These are phyloP conservation scores for Drosophila lowei DNA, from an alignment of 1,140 invertebrate genomes.

Conservation along the genomic window DNA sequence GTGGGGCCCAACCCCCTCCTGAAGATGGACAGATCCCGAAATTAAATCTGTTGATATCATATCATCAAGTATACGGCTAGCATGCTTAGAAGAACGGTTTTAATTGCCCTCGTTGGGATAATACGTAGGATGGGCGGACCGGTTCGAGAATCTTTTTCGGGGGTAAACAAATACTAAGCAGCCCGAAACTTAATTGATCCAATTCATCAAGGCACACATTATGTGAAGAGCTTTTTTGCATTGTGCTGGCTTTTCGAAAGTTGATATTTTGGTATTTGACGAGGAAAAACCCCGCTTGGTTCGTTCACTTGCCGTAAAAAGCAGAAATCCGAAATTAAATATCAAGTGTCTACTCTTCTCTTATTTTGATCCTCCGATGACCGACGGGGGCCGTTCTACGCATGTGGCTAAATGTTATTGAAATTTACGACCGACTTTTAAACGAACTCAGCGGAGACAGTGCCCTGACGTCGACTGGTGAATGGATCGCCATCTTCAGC, in stretches of 20 bases:
- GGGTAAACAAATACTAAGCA: slow-evolving; percentile 67
- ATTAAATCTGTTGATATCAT: slow-evolving; percentile 40
- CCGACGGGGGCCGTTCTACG: slow-evolving; percentile 23
- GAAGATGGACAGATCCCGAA: slow-evolving; percentile 33
- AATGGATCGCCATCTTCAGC: slow-evolving; percentile 30
- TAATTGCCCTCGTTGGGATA: slow-evolving; percentile 53
- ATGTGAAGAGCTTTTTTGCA: slow-evolving; percentile 31
- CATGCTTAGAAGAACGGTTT: slow-evolving; percentile 46
- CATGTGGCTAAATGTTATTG: slow-evolving; percentile 48
- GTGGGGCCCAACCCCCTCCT: slow-evolving; percentile 7
- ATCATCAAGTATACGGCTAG: neutral
- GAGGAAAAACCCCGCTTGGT: slow-evolving; percentile 60
- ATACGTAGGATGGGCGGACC: slow-evolving; percentile 37
- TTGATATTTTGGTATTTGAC: slow-evolving; percentile 68
- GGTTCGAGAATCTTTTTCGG: slow-evolving; percentile 35
- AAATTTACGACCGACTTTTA: slow-evolving; percentile 62
- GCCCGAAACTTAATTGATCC: slow-evolving; percentile 64
- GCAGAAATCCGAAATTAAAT: slow-evolving; percentile 44
- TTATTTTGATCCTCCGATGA: slow-evolving; percentile 2
- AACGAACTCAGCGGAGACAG: slow-evolving; percentile 6
- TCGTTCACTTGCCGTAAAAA: slow-evolving; percentile 52
- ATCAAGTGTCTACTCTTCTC: slow-evolving; percentile 30
- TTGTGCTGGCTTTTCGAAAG: slow-evolving; percentile 55
- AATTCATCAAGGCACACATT: slow-evolving; percentile 62
- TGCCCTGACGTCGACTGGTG: slow-evolving; percentile 17